These are phyloP conservation scores for Dermatophagoides farinae DNA, from an alignment of 1,140 invertebrate genomes.

Conservation along the genomic window DNA sequence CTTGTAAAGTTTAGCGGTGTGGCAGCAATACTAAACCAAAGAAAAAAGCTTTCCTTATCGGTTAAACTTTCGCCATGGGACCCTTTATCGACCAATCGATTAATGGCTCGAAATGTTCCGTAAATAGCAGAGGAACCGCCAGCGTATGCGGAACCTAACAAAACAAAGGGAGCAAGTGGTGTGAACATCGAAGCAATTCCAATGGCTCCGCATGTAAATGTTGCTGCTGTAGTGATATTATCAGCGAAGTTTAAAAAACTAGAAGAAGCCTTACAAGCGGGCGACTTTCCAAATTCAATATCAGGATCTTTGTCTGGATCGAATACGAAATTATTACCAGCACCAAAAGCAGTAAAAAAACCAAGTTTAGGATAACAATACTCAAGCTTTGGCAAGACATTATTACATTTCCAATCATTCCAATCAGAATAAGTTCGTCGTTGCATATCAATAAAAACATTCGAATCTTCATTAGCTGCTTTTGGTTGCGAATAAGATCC, in stretches of 20 bases:
- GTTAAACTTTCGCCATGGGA: neutral
- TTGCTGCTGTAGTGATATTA: neutral
- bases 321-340: neutral
- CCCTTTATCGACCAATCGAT: neutral
- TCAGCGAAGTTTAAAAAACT: neutral
- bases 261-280: neutral
- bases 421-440: neutral
- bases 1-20: neutral
- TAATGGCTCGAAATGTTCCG: neutral
- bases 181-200: neutral
- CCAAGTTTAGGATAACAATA: neutral
- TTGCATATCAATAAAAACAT: neutral
- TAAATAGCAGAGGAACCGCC: neutral
- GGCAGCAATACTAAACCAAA: constrained; percentile 1
- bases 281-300: neutral
- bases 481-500: neutral
- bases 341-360: neutral
- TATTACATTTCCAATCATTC: constrained; percentile 1
- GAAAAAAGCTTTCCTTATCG: neutral
- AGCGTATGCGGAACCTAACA: neutral
- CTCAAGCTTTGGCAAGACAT: neutral
- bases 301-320: neutral
- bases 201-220: neutral
- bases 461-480: neutral
- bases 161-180: neutral